phyloP scores from a whole-genome alignment of 2,113 vertebrate species.

The Amphiprion ocellaris region DNA sequence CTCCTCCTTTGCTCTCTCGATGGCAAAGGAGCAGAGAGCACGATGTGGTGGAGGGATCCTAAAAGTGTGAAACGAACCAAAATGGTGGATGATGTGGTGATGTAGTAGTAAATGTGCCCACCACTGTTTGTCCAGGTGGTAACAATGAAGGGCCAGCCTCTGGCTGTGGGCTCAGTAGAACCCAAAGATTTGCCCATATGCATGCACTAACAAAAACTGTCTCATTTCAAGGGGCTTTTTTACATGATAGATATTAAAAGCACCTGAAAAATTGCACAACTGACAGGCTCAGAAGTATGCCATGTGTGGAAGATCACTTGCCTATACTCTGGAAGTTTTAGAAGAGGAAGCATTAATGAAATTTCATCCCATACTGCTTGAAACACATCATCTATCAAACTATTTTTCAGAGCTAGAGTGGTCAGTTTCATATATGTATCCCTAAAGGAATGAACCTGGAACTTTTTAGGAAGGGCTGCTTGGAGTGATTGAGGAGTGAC shows the following conservation, averaged over 20 bases:
- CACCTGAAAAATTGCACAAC: constrained; percentile 72
- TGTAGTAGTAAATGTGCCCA: constrained; percentile 35
- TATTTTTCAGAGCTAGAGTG: constrained; percentile 48
- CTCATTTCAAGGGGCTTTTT: constrained; percentile 50
- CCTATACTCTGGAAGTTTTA: constrained; percentile 48
- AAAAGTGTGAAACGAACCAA: constrained; percentile 54
- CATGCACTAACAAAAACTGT: constrained; percentile 72
- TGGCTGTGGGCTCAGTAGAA: constrained; percentile 69
- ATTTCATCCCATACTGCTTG: constrained; percentile 56
- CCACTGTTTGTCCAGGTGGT: constrained; percentile 44
- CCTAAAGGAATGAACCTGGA: constrained; percentile 34
- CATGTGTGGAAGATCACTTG: constrained; percentile 33
- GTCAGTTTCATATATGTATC: constrained; percentile 33
- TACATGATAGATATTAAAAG: constrained; percentile 50
- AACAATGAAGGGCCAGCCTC: constrained; percentile 47
- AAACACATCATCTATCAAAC: constrained; percentile 48
- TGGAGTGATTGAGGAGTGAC: constrained; percentile 33
- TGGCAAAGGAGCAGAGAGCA: constrained; percentile 16
- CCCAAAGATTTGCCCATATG: constrained; percentile 73
- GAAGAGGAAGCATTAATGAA: constrained; percentile 42
- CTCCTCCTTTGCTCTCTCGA: constrained; percentile 31
- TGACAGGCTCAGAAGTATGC: constrained; percentile 37
- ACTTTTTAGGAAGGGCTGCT: constrained; percentile 57
- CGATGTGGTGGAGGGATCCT: constrained; percentile 31
- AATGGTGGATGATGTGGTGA: constrained; percentile 21